Base-by-base conservation (phyloP, 2,888 invertebrate genomes). In the Drosophila hamatofila region DNA sequence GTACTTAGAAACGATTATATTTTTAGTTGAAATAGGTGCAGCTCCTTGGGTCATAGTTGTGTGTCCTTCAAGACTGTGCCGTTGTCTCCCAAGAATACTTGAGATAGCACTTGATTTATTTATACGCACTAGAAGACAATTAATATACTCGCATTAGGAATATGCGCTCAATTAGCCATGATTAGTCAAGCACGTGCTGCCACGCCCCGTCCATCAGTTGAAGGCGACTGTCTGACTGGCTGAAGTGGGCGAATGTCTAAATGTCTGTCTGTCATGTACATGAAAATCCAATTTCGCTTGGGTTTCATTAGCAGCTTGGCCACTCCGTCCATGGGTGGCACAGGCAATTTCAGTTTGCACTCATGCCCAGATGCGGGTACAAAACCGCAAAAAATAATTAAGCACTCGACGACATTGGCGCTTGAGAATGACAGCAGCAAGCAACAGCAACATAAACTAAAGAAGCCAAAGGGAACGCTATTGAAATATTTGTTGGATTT, bases 361-460 rank as follows among this genome's bases (percentile, higher is more conserved):
- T 78, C 65, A 48, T 42, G 67, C 75, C 60, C 80, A 70, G 76
- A 78, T 71, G 54, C 58, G 87, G 75, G 57, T 41, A 59, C 81
- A 72, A 72, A 88, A 86, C 85, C 85, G 67, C 85, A 86, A 90
- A 86, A 86, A 88, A 86, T 86, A 86, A 86, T 86, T 86, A 90
- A 86, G 85, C 73, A 75, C 83, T 85, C 85, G 80, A 71, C 84
- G 80, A 78, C 74, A 80, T 82, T 77, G 86, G 68, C 62, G 72
- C 80, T 89, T 88, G 89, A 78, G 73, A 85, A 74, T 84, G 84
- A 84, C 89, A 89, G 68, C 83, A 58, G 41, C 51, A 63, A 62
- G 68, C 64, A 57, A 23, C 48, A 27, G 42, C 39, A 48, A 16
- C 18, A 52, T 63, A 42, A 80, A 16, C 7, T 30, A 33, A 73